Percentiles rank a stretch among this genome's conserved stretches.
Evolutionary conservation across 1,140 invertebrate species (phyloP).

Genomic region (Dryas iulia): DNA sequence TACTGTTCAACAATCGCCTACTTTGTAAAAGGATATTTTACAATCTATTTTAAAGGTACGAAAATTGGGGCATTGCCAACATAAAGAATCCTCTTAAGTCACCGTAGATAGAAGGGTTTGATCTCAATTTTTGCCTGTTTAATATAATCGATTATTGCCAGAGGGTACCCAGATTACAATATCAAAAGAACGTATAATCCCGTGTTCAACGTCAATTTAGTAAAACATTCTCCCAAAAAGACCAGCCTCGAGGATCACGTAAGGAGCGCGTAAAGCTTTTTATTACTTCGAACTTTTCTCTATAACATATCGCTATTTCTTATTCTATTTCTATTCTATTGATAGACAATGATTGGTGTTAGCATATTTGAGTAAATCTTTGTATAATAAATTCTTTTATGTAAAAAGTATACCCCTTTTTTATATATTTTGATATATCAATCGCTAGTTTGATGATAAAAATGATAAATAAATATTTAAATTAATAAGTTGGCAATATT

Average conservation of each 20-base stretch:
- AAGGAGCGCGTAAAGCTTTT: conserved; percentile 23
- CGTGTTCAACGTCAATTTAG: conserved; percentile 64
- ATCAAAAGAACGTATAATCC: conserved; percentile 71
- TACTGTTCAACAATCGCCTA: background rate
- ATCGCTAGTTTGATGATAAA: too few species aligned
- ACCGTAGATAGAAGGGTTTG: conserved; percentile 47
- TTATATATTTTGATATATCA: too few species aligned
- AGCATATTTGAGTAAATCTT: background rate
- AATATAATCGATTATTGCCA: conserved; percentile 68
- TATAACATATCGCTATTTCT: background rate
- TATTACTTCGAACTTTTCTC: background rate
- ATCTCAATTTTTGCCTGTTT: conserved; percentile 65
- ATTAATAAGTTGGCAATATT: too few species aligned
- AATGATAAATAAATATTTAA: too few species aligned
- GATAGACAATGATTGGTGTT: background rate
- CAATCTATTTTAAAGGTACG: conserved; percentile 19
- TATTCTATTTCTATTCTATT: background rate
- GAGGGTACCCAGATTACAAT: conserved; percentile 66
- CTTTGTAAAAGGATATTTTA: background rate
- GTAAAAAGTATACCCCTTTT: too few species aligned
- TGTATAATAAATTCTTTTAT: too few species aligned
- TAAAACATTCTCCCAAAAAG: conserved; percentile 57
- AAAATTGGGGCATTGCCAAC: conserved; percentile 22
- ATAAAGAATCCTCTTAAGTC: conserved; percentile 40
- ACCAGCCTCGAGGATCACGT: conserved; percentile 24